Conservation (phyloP, 2,888 invertebrate genomes). For the Dorcus hopei region DNA sequence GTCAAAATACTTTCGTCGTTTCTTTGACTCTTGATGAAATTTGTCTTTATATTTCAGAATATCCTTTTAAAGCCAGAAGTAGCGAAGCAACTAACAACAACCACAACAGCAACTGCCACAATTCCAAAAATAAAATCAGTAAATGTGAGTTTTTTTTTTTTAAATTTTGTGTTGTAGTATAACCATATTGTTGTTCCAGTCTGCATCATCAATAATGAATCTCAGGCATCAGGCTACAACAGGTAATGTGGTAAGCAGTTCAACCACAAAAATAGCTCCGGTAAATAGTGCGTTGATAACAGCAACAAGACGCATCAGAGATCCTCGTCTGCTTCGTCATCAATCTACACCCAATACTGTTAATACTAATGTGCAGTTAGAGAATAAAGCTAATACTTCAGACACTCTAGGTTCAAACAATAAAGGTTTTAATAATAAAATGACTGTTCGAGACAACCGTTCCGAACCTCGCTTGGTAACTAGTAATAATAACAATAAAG, state of each 20-base stretch:
- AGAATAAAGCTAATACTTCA: constrained; percentile 33
- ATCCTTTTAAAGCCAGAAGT: constrained; percentile 47
- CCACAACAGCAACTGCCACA: constrained; percentile 14
- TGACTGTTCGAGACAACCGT: constrained; percentile 44
- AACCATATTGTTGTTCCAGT: not conserved
- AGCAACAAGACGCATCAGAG: constrained; percentile 41
- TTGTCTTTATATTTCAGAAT: constrained; percentile 34
- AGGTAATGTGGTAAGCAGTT: constrained; percentile 22
- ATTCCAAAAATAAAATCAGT: constrained; percentile 14
- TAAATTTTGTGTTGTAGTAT: not conserved
- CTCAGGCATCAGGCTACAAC: constrained; percentile 23
- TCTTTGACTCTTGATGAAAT: no score
- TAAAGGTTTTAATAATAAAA: constrained; percentile 49
- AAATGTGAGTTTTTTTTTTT: constrained; percentile 15
- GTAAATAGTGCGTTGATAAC: constrained; percentile 47
- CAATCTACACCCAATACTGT: constrained; percentile 27
- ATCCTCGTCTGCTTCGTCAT: constrained; percentile 44
- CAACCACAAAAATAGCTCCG: constrained; percentile 54
- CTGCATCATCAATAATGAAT: constrained; percentile 10
- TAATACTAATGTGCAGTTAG: constrained; percentile 39
- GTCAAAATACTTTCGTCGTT: no score
- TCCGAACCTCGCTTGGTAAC: constrained; percentile 47
- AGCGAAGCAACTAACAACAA: constrained; percentile 39
- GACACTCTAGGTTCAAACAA: constrained; percentile 41
- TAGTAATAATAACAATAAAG: constrained; percentile 34